These are phyloP conservation scores for Morus bassanus DNA, from an alignment of 2,797 vertebrate genomes.

Conservation along the genomic window DNA sequence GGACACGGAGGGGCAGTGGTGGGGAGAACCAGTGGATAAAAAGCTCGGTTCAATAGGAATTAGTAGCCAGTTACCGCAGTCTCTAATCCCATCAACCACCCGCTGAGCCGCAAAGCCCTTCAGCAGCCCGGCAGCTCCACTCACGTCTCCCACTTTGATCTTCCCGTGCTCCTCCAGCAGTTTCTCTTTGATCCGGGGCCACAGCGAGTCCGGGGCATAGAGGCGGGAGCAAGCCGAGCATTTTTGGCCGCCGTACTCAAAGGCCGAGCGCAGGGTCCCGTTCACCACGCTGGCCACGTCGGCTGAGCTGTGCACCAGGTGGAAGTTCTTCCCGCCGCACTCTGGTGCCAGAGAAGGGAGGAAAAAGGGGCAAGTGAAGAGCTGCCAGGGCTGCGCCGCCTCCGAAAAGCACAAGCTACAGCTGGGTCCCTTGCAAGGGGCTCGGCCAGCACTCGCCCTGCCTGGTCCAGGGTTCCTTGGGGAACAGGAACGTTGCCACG, in stretches of 20 bases:
- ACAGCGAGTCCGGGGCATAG: conserved; percentile 86
- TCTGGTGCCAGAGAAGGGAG: conserved; percentile 68
- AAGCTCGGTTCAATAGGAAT: conserved; percentile 58
- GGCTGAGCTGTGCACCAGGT: conserved; percentile 90
- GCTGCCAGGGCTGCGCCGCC: rapidly evolving
- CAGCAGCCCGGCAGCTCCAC: conserved; percentile 57
- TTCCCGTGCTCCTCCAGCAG: conserved; percentile 83
- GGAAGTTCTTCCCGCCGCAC: conserved; percentile 97
- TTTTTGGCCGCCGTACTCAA: conserved; percentile 94
- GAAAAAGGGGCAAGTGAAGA: neutral
- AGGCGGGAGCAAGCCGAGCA: conserved; percentile 96
- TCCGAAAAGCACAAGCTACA: rapidly evolving
- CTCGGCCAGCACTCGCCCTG: neutral
- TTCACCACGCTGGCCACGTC: conserved; percentile 85
- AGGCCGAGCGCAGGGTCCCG: conserved; percentile 91
- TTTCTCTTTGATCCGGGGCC: conserved; percentile 85
- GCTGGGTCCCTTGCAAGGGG: neutral
- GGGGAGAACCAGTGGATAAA: conserved; percentile 20
- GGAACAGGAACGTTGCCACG: neutral
- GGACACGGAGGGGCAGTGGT: neutral
- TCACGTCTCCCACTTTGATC: conserved; percentile 91
- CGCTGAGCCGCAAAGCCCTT: conserved; percentile 61
- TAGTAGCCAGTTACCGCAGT: conserved; percentile 37
- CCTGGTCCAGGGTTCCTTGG: rapidly evolving
- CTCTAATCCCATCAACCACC: conserved; percentile 74